These are phyloP conservation scores for Tringa solitaria DNA, from an alignment of 2,113 vertebrate species.

Conservation along the genomic window DNA sequence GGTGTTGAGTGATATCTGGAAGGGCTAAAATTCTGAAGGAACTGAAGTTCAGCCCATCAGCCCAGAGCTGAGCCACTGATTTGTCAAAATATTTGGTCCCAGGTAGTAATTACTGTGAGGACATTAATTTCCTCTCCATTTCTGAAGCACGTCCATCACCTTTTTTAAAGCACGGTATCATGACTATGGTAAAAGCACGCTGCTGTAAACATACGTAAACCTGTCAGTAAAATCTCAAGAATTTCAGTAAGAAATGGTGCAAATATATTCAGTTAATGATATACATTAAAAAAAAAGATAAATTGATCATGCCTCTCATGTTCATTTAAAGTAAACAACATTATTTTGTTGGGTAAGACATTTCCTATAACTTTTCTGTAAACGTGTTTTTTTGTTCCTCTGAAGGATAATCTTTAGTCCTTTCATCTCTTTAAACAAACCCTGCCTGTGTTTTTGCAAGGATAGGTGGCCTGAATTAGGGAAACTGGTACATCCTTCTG, in stretches of 20 bases:
- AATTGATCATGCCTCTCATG: background rate
- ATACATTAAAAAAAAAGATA: background rate
- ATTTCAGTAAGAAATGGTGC: background rate
- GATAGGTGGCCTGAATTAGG: background rate
- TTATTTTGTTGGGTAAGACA: accelerated
- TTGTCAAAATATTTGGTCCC: background rate
- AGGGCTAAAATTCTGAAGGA: background rate
- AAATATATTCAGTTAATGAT: background rate
- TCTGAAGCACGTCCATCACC: background rate
- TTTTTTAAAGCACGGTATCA: accelerated
- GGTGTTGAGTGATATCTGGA: background rate
- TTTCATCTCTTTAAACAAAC: background rate
- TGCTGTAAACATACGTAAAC: background rate
- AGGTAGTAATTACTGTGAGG: background rate
- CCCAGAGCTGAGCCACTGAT: background rate
- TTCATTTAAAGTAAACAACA: background rate
- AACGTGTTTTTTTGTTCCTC: background rate
- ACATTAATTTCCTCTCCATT: background rate
- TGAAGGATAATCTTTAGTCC: background rate
- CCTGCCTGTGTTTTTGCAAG: accelerated
- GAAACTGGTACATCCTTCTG: no score
- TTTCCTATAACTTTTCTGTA: background rate
- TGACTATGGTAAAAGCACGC: background rate
- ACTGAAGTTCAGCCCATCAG: background rate
- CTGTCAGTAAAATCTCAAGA: background rate